phyloP scores from a whole-genome alignment of 2,113 vertebrate species.

The Sciurus niger region DNA sequence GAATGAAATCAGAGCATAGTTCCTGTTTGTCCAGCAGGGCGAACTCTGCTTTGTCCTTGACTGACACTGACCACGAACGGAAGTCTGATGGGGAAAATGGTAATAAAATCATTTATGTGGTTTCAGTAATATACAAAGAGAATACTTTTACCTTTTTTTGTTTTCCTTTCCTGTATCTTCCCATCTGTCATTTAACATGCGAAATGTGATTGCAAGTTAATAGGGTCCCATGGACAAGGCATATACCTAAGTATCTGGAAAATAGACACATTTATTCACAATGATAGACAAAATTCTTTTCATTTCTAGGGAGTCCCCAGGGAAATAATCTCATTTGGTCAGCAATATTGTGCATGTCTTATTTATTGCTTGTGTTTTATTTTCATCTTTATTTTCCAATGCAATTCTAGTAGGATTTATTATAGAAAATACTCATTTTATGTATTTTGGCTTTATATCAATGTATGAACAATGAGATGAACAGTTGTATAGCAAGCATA shows the following conservation, averaged over 20 bases:
- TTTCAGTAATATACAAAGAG: slow-evolving; percentile 63
- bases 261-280: slow-evolving; percentile 60
- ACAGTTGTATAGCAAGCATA: slow-evolving; percentile 6
- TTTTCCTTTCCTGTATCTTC: neutral
- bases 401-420: slow-evolving; percentile 54
- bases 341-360: slow-evolving; percentile 41
- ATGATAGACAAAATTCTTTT: slow-evolving; percentile 51
- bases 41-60: slow-evolving; percentile 96
- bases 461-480: slow-evolving; percentile 52
- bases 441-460: slow-evolving; percentile 53
- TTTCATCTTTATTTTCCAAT: slow-evolving; percentile 62
- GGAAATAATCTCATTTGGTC: slow-evolving; percentile 63
- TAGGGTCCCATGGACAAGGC: neutral
- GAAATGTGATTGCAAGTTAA: slow-evolving; percentile 27
- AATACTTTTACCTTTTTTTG: slow-evolving; percentile 56
- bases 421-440: slow-evolving; percentile 51
- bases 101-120: slow-evolving; percentile 86
- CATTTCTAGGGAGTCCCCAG: slow-evolving; percentile 37
- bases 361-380: slow-evolving; percentile 69
- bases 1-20: slow-evolving; percentile 96
- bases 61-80: slow-evolving; percentile 97
- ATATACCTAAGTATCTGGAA: slow-evolving; percentile 40
- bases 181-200: neutral
- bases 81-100: slow-evolving; percentile 98
- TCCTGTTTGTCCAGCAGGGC: slow-evolving; percentile 97